Base-by-base conservation (phyloP, 2,797 vertebrate genomes). In the Mus minutoides region DNA sequence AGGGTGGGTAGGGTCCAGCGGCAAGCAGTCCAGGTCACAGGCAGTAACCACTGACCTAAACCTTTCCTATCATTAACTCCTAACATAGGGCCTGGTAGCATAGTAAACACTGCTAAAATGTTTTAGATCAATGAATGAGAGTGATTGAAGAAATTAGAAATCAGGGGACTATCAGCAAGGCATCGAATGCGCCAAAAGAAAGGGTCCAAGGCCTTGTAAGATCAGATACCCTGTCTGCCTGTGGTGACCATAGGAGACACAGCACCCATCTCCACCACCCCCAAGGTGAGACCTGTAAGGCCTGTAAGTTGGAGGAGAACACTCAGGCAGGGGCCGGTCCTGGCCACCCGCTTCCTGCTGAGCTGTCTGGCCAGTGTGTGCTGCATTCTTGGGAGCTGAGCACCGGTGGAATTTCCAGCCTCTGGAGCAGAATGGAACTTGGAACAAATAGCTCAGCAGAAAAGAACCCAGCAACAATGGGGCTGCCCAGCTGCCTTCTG, bases 361-460 rank as follows among this genome's bases (percentile, higher is more conserved):
- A 83, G 69, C 77, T 87, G 43, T 93, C 77, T 62, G 92, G 94
- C 82, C 84, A 92, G 95, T 79, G 31, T n/a, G 78, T 56, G 60
- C 90, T 75, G 6, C 97, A 97, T 97, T 97, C 96, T 91, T 97
- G 92, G 92, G 92, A 95, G 95, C 94, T 98, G 96, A 97, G 96
- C 75, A 26, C 40, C 83, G 95, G 92, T 92, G 90, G 96, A 97
- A 97, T 97, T 95, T 96, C 94, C 93, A 97, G 96, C 92, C 94
- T 96, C 96, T 96, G 96, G 96, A 96, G 95, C 96, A 97, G 96
- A 95, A 96, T 96, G 79, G 97, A 97, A 97, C 92, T 96, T 93
- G 92, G 82, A 98, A 97, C 92, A 96, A 94, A 97, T 21, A 93
- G 78, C 94, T 96, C 97, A 96, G 96, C 96, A 96, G 92, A 96